Evolutionary conservation across 2,797 vertebrate species (phyloP).

Genomic region (Fringilla coelebs): DNA sequence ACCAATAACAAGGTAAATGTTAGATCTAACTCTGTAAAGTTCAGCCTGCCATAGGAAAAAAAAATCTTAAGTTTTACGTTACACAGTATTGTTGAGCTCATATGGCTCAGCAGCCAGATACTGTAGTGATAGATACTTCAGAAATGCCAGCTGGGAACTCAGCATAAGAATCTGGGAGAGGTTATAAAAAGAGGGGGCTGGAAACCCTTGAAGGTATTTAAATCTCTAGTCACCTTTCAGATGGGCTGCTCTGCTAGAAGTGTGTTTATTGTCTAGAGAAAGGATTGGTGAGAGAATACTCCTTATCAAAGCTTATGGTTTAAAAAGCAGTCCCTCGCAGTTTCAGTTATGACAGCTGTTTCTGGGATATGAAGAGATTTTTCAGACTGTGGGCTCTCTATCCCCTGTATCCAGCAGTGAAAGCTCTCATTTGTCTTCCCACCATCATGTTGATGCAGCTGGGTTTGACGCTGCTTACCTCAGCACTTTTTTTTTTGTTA

Average conservation of each 20-base stretch:
- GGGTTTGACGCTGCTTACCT: slow-evolving; percentile 79
- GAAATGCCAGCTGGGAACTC: background rate
- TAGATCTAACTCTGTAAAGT: background rate
- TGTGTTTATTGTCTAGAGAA: slow-evolving; percentile 36
- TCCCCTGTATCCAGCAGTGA: slow-evolving; percentile 74
- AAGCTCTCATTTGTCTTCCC: slow-evolving; percentile 78
- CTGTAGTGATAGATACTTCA: background rate
- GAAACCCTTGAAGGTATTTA: slow-evolving; percentile 24
- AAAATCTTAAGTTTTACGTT: background rate
- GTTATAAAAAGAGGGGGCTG: background rate
- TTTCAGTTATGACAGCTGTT: slow-evolving; percentile 70
- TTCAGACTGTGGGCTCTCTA: slow-evolving; percentile 57
- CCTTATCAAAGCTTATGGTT: slow-evolving; percentile 48
- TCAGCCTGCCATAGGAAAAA: background rate
- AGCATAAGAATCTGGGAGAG: background rate
- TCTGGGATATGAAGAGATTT: slow-evolving; percentile 62
- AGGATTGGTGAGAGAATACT: slow-evolving; percentile 2
- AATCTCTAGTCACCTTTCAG: slow-evolving; percentile 28
- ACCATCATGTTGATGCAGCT: slow-evolving; percentile 81
- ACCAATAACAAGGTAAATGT: background rate
- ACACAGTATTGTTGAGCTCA: background rate
- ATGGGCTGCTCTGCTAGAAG: background rate
- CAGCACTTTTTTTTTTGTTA: slow-evolving; percentile 70
- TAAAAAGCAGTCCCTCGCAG: slow-evolving; percentile 44
- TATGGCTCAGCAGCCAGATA: background rate